Evolutionary conservation across 2,888 invertebrate genomes (phyloP).

Genomic region (Pollenia amentaria): DNA sequence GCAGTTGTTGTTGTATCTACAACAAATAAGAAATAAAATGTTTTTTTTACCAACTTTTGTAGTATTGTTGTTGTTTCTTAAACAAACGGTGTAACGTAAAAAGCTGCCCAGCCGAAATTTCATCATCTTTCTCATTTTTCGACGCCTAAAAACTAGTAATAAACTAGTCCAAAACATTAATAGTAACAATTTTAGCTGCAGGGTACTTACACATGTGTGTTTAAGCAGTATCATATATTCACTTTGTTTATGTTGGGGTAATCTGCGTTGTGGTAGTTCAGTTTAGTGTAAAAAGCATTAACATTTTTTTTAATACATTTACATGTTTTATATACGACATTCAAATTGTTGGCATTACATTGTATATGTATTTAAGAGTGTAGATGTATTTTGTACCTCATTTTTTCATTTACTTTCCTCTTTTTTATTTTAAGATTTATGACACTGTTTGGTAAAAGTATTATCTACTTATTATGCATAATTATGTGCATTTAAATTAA

Average conservation of each 20-base stretch:
- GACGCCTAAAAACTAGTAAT: too few species aligned
- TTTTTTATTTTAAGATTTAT: conserved; percentile 20
- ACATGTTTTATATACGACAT: neutral
- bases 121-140: too few species aligned
- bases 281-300: conserved; percentile 1
- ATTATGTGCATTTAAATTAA: conserved; percentile 63
- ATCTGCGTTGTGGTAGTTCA: conserved; percentile 27
- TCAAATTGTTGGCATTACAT: neutral
- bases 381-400: neutral
- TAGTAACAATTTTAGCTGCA: too few species aligned
- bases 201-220: too few species aligned
- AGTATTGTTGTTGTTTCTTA: too few species aligned
- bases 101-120: too few species aligned
- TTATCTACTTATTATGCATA: conserved; percentile 64
- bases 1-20: too few species aligned
- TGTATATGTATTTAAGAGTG: neutral
- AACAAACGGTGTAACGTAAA: too few species aligned
- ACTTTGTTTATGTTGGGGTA: conserved; percentile 29
- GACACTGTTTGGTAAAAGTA: conserved; percentile 30
- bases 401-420: neutral
- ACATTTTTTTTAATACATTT: neutral
- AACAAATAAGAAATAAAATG: too few species aligned
- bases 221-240: conserved; percentile 1
- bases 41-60: too few species aligned
- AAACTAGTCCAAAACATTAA: too few species aligned